These are phyloP conservation scores for Drosophila jambulina DNA, from an alignment of 1,140 invertebrate species.

Conservation along the genomic window DNA sequence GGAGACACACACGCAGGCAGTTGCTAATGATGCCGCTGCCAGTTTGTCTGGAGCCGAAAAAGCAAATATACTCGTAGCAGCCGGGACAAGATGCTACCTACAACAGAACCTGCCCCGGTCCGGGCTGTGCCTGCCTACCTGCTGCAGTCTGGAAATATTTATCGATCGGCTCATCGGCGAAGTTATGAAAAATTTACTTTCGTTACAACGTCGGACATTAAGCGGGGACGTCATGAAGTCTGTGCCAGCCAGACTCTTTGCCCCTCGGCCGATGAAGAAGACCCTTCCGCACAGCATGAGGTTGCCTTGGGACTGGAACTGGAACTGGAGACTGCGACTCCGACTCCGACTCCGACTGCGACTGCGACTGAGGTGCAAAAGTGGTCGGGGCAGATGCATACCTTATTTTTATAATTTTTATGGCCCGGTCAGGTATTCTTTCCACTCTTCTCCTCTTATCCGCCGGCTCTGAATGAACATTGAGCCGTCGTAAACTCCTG, in stretches of 20 bases:
- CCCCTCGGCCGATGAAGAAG: constrained; percentile 1
- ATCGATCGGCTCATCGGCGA: constrained; percentile 68
- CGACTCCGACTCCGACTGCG: background rate
- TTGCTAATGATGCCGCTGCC: constrained; percentile 79
- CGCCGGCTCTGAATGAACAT: constrained; percentile 47
- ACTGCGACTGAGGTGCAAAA: constrained; percentile 15
- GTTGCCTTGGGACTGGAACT: constrained; percentile 15
- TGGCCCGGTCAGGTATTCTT: constrained; percentile 63
- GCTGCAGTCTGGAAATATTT: constrained; percentile 71
- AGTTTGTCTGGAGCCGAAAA: constrained; percentile 67
- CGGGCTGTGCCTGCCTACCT: constrained; percentile 60
- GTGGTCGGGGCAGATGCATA: constrained; percentile 55
- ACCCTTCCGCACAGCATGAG: constrained; percentile 64
- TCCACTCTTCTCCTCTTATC: constrained; percentile 13
- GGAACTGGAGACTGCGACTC: background rate
- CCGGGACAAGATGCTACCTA: constrained; percentile 62
- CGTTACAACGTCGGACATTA: constrained; percentile 69
- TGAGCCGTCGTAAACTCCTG: constrained; percentile 79
- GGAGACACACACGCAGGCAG: constrained; percentile 34
- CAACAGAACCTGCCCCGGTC: constrained; percentile 18
- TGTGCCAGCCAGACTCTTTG: constrained; percentile 53
- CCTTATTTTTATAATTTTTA: constrained; percentile 79
- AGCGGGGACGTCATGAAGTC: constrained; percentile 79
- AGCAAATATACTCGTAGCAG: constrained; percentile 38
- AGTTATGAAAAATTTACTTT: constrained; percentile 82